Evolutionary conservation across 2,797 vertebrate species (phyloP).

Genomic region (Neosilurus mollespiculum): DNA sequence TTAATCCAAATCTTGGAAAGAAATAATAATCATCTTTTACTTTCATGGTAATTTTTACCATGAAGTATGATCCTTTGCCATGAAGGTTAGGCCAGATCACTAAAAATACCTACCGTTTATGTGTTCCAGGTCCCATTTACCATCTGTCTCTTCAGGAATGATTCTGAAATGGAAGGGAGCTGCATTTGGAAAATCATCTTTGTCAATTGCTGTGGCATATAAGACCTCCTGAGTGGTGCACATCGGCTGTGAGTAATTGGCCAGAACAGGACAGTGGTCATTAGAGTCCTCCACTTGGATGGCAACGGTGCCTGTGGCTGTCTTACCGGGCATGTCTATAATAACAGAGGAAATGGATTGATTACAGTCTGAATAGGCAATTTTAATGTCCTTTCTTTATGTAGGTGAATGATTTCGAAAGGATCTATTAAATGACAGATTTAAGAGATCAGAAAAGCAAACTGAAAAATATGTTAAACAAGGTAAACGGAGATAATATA

Average conservation of each 20-base stretch:
- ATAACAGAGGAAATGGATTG: neutral
- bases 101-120: slow-evolving; percentile 74
- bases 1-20: neutral
- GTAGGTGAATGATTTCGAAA: neutral
- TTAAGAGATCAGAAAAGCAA: neutral
- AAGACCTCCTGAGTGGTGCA: slow-evolving; percentile 70
- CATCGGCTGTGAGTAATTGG: slow-evolving; percentile 61
- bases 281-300: slow-evolving; percentile 78
- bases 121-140: slow-evolving; percentile 76
- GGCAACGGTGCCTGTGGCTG: slow-evolving; percentile 80
- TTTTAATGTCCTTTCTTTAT: neutral
- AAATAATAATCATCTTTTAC: neutral
- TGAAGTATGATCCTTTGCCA: neutral
- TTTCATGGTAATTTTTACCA: neutral
- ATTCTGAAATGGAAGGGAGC: slow-evolving; percentile 81
- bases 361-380: neutral
- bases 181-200: slow-evolving; percentile 75
- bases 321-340: slow-evolving; percentile 55
- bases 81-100: neutral
- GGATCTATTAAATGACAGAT: neutral
- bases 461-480: neutral
- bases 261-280: slow-evolving; percentile 85
- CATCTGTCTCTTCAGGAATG: slow-evolving; percentile 67
- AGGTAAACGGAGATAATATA: neutral
- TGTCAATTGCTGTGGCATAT: slow-evolving; percentile 77